Evolutionary conservation across 2,888 invertebrate species (phyloP).

Genomic region (Tenthredo notha): DNA sequence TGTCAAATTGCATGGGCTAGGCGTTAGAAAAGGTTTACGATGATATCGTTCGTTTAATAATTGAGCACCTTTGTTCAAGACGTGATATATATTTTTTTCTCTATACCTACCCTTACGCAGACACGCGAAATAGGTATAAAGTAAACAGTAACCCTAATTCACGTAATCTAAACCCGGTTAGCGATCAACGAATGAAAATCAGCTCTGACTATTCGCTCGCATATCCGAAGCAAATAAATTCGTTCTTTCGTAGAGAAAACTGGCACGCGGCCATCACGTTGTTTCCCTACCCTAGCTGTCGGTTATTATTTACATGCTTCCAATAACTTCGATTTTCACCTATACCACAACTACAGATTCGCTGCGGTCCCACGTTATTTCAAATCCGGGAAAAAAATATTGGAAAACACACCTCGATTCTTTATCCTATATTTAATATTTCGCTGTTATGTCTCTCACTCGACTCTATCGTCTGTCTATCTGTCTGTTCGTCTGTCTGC

Average conservation of each 20-base stretch:
- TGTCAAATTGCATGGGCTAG: constrained; percentile 20
- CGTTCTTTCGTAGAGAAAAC: constrained; percentile 28
- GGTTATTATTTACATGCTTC: constrained; percentile 46
- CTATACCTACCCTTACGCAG: not conserved
- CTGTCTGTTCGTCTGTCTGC: not conserved
- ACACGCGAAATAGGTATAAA: constrained; percentile 31
- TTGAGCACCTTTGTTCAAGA: not conserved
- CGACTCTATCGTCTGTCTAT: not conserved
- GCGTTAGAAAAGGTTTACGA: constrained; percentile 5
- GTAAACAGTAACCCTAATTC: constrained; percentile 25
- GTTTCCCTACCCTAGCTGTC: constrained; percentile 28
- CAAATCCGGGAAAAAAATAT: constrained; percentile 6
- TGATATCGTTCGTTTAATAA: constrained; percentile 11
- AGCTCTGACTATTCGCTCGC: not conserved
- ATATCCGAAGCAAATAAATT: constrained; percentile 36
- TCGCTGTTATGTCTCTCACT: not conserved
- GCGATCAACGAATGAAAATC: not conserved
- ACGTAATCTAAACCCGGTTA: constrained; percentile 6
- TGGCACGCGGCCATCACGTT: constrained; percentile 48
- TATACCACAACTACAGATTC: not conserved
- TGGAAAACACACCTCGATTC: constrained; percentile 28
- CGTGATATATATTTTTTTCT: not conserved
- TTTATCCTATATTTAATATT: constrained; percentile 12
- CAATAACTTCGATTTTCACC: constrained; percentile 33
- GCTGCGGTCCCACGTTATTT: constrained; percentile 9